Conservation (phyloP, 2,113 vertebrate species). For the Okapia johnstoni region DNA sequence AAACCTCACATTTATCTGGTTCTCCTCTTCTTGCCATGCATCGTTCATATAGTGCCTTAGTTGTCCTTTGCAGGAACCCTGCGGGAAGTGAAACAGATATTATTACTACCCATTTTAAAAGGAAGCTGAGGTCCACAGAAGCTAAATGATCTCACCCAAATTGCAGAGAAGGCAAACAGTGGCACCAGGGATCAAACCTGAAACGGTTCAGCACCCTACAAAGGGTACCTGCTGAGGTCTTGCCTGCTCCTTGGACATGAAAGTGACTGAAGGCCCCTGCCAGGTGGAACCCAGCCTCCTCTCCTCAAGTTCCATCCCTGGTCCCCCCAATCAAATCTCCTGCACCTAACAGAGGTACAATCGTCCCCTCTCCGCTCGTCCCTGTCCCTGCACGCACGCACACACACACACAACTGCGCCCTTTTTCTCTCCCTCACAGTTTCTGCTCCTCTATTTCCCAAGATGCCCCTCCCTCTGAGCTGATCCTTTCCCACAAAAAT, state of each 20-base stretch:
- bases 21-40: background rate
- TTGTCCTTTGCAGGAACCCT: background rate
- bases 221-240: background rate
- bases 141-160: background rate
- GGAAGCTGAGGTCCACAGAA: background rate
- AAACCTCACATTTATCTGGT: background rate
- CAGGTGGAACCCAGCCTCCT: background rate
- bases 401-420: background rate
- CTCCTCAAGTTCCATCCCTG: background rate
- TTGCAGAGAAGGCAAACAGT: no score
- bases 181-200: background rate
- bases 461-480: background rate
- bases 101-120: background rate
- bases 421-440: background rate
- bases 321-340: background rate
- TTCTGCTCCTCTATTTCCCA: background rate
- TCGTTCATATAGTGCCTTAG: background rate
- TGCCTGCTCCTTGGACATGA: background rate
- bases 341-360: background rate
- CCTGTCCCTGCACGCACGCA: background rate
- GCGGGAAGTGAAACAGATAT: background rate
- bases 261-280: background rate
- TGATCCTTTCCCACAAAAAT: background rate
- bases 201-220: rapidly evolving
- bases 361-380: rapidly evolving